Evolutionary conservation across 23 tunicate species (phyloP), one percentile per base, ranked within the genome.

Genomic region (Trididemnum nubilum): DNA sequence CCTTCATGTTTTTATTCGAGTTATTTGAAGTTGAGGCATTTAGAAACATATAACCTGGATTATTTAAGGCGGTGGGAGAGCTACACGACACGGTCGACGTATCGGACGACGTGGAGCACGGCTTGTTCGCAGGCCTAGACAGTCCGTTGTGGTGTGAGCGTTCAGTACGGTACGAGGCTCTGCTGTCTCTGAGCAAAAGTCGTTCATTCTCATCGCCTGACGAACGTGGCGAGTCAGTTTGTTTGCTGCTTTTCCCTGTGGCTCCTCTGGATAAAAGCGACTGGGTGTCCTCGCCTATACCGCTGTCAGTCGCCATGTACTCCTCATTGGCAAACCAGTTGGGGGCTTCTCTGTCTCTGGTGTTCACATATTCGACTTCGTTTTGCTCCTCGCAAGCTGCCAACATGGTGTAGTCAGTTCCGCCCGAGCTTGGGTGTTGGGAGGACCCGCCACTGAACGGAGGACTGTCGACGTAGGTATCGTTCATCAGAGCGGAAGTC

Each of bases 291-390:
- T 90, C 96, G 24, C 96, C 96, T 30, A 90, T 90, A 32, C 96
- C 96, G 51, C 89, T 85, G 85, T 90, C 96, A 0, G 96, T 85
- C 29, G 96, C 83, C 89, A 90, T 85, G 77, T 90, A 90, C 34
- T 90, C 96, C 33, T 85, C 96, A 36, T 90, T 90, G 0, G 65
- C 77, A 52, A 85, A 90, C 72, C 71, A 85, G 22, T 24, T 58
- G 37, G 34, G 31, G 22, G 71, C 59, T 21, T 38, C 74, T 19
- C 64, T 82, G 27, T 39, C 80, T 32, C 35, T 33, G 1, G 82
- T 77, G 77, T 85, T 85, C 51, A 85, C 82, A 54, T 77, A 72
- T 1, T 88, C 92, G 22, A 65, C 49, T 12, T 66, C 82, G 25
- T 32, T 26, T 23, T 30, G 49, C 0, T 28, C 81, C 22, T 27